Conservation (phyloP, 2,888 invertebrate genomes). For the Drosophila melanosoma region DNA sequence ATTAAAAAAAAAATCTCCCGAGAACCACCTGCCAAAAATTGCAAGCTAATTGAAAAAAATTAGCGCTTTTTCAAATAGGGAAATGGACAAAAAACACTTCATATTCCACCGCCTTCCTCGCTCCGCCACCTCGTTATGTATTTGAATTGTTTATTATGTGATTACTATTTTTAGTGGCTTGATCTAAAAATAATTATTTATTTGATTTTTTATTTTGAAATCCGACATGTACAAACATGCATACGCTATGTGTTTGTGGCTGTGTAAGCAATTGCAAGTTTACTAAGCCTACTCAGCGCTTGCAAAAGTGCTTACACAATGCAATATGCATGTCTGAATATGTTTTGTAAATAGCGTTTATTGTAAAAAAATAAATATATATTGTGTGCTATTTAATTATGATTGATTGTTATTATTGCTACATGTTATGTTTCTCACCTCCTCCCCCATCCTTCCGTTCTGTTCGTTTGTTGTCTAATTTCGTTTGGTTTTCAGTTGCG, state of each 20-base stretch:
- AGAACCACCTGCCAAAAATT: neutral
- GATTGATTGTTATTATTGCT: conserved; percentile 46
- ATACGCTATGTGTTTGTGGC: neutral
- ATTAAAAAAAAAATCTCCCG: neutral
- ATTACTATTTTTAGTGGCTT: neutral
- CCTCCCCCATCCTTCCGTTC: conserved; percentile 48
- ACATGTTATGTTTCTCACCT: conserved; percentile 53
- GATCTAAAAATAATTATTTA: neutral
- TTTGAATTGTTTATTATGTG: neutral
- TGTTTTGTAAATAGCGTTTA: conserved; percentile 30
- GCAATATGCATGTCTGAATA: conserved; percentile 16
- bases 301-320: neutral
- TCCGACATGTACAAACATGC: neutral
- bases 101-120: neutral
- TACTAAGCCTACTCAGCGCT: neutral
- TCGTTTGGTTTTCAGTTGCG: conserved; percentile 94
- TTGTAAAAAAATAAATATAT: conserved; percentile 6
- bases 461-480: conserved; percentile 84
- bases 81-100: neutral
- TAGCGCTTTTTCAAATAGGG: neutral
- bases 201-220: neutral
- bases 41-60: neutral
- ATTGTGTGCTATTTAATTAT: conserved; percentile 5
- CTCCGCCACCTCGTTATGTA: neutral
- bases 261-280: neutral